Conservation (phyloP, 2,888 invertebrate genomes). For the Euclidia mi region DNA sequence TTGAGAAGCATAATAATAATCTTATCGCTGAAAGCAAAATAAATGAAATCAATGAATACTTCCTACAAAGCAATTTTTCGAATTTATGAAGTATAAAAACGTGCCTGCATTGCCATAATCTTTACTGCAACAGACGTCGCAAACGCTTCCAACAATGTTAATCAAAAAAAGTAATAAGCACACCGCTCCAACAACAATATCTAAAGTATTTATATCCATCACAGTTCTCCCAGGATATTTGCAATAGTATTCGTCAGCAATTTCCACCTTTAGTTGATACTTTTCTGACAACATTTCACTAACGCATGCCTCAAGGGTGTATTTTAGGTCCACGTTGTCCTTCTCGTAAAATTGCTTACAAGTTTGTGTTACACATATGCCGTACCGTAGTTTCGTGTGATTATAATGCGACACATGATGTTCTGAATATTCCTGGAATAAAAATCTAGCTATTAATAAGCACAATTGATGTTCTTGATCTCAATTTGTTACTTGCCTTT, state of each 20-base stretch:
- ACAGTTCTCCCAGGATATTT: background rate
- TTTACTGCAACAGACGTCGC: too few species aligned
- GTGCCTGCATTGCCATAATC: too few species aligned
- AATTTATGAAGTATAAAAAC: too few species aligned
- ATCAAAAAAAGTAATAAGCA: background rate
- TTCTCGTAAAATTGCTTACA: slow-evolving; percentile 51
- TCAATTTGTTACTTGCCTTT: too few species aligned
- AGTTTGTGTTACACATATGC: slow-evolving; percentile 69
- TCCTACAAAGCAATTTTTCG: too few species aligned
- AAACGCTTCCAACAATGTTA: too few species aligned
- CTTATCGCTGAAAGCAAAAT: background rate
- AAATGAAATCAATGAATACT: too few species aligned
- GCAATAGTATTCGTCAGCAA: background rate
- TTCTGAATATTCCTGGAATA: slow-evolving; percentile 74
- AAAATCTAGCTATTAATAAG: slow-evolving; percentile 47
- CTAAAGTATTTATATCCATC: background rate
- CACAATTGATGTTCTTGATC: too few species aligned
- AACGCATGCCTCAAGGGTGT: slow-evolving; percentile 63
- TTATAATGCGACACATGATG: slow-evolving; percentile 75
- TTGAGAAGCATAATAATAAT: background rate
- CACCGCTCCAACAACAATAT: background rate
- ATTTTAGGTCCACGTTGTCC: slow-evolving; percentile 50
- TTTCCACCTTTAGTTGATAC: background rate
- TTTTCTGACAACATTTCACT: background rate
- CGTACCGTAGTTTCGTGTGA: slow-evolving; percentile 76